A percentile compares a stretch with the other conserved stretches of the same genome.
Evolutionary conservation across 37 sponge, comb jelly and placozoan genomes (phyloP).

Genomic region (Chondrilla cf. caribensis): DNA sequence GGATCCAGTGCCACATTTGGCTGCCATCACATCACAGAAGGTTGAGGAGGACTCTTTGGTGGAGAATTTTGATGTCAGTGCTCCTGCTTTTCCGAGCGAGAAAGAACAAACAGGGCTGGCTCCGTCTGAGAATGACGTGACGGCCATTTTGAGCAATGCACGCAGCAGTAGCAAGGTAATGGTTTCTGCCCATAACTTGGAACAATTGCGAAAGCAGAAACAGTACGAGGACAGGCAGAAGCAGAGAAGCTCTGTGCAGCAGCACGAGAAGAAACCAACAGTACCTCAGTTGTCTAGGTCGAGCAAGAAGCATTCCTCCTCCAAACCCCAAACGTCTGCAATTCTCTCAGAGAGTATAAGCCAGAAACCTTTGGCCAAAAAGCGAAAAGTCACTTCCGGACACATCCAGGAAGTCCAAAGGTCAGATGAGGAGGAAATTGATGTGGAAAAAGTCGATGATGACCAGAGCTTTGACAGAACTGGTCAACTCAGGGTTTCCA

Average conservation of each 20-base stretch:
- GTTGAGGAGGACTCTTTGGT: too few species aligned
- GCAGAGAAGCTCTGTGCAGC: too few species aligned
- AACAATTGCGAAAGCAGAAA: background rate
- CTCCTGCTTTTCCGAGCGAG: conserved; percentile 8
- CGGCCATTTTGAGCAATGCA: background rate
- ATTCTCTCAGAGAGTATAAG: background rate
- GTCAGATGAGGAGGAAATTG: conserved; percentile 12
- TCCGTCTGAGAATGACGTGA: conserved; percentile 9
- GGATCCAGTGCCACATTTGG: too few species aligned
- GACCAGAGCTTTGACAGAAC: background rate
- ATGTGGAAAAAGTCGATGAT: conserved; percentile 15
- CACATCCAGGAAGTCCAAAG: background rate
- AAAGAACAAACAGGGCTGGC: background rate
- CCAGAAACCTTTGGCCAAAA: background rate
- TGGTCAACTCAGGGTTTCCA: background rate
- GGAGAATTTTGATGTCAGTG: background rate
- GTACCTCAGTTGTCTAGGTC: background rate
- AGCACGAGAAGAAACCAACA: too few species aligned
- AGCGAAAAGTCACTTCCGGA: background rate
- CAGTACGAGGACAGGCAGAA: background rate
- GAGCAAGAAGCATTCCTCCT: background rate
- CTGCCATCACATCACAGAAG: too few species aligned
- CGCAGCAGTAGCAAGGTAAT: background rate
- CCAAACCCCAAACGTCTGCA: background rate
- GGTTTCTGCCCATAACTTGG: background rate